Percentiles rank a stretch among this genome's conserved stretches.
Conservation (phyloP, 2,797 vertebrate genomes). For the Steatocranus sp. region DNA sequence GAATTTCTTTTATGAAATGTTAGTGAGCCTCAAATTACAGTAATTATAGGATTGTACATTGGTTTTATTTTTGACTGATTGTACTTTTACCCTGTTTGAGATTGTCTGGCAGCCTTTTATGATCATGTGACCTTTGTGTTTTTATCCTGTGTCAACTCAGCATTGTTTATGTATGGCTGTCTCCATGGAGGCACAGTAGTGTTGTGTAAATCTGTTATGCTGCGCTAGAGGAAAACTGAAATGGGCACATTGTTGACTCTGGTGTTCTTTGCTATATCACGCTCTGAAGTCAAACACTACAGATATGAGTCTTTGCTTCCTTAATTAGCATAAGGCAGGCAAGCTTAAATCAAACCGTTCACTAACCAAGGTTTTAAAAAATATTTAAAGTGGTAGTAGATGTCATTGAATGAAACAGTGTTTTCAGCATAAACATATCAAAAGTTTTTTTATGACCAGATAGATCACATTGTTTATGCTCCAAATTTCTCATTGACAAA, state of each 20-base stretch:
- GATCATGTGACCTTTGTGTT: conserved; percentile 70
- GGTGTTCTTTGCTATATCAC: neutral
- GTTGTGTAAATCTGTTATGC: conserved; percentile 69
- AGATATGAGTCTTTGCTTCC: neutral
- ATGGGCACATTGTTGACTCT: conserved; percentile 32
- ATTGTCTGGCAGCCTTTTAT: conserved; percentile 55
- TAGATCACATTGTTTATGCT: neutral
- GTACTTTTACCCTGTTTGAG: conserved; percentile 20
- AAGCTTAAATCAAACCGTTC: neutral
- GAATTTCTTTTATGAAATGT: neutral
- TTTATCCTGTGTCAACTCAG: conserved; percentile 69
- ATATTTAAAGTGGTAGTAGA: neutral
- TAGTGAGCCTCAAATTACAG: neutral
- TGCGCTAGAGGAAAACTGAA: conserved; percentile 52
- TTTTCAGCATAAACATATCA: neutral
- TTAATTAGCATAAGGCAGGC: neutral
- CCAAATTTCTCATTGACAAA: neutral
- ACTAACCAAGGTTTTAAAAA: neutral
- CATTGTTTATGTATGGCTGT: conserved; percentile 69
- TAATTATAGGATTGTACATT: conserved; percentile 8
- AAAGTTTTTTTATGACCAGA: neutral
- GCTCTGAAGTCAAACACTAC: conserved; percentile 21
- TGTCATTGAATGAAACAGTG: neutral
- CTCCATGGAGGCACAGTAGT: conserved; percentile 64
- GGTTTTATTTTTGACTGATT: conserved; percentile 26